These are phyloP conservation scores for Tupaia chinensis DNA, from an alignment of 2,113 vertebrate species.

Conservation along the genomic window DNA sequence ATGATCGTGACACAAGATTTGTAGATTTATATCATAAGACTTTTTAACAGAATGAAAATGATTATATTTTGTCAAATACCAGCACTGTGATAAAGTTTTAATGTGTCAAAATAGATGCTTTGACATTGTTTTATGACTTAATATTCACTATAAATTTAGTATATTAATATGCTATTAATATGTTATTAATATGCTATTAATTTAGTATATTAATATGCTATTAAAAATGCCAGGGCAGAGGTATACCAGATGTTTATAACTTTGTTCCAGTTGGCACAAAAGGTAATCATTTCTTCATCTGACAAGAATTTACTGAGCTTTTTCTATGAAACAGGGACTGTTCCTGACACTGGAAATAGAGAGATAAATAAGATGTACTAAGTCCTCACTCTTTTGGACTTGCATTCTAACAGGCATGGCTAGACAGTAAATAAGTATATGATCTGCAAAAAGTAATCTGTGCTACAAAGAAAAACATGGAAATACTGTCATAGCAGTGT, in stretches of 20 bases:
- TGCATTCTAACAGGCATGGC: neutral
- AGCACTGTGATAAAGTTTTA: slow-evolving; percentile 34
- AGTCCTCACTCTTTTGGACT: neutral
- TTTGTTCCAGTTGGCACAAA: neutral
- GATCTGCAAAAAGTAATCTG: neutral
- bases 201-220: neutral
- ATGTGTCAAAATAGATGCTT: neutral
- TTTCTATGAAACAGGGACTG: neutral
- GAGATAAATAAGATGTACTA: neutral
- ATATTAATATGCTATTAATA: slow-evolving; percentile 34
- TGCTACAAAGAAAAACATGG: neutral
- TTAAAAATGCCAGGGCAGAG: slow-evolving; percentile 46
- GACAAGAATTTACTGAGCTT: neutral
- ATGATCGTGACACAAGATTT: neutral
- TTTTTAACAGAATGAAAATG: slow-evolving; percentile 3
- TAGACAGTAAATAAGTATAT: neutral
- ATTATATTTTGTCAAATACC: slow-evolving; percentile 59
- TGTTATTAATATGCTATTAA: slow-evolving; percentile 36
- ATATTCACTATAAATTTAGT: slow-evolving; percentile 12
- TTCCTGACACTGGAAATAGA: neutral
- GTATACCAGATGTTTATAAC: neutral
- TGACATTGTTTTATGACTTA: slow-evolving; percentile 57
- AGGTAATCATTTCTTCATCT: slow-evolving; percentile 27
- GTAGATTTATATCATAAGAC: slow-evolving; percentile 26
- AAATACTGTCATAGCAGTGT: neutral